These are phyloP conservation scores for Platichthys stellatus DNA, from an alignment of 2,113 vertebrate species.

Conservation along the genomic window DNA sequence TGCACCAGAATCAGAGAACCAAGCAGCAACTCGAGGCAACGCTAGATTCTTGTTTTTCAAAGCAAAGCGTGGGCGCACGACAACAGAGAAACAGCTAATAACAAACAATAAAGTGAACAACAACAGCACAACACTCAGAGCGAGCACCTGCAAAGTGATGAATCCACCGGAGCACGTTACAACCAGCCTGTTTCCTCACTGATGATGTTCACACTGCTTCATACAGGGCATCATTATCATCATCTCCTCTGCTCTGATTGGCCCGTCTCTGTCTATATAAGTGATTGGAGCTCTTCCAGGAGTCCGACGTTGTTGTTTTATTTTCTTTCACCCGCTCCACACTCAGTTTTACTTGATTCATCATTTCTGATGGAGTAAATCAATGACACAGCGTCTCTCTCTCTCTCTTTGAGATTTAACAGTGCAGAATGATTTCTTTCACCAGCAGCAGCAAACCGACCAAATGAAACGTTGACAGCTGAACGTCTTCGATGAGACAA, in stretches of 20 bases:
- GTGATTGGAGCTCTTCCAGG: not conserved
- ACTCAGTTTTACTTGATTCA: too few relatives aligned
- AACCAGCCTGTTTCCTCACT: not conserved
- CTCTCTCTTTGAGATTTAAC: too few relatives aligned
- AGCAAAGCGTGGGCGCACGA: too few relatives aligned
- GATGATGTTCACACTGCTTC: not conserved
- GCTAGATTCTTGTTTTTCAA: too few relatives aligned
- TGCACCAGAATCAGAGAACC: too few relatives aligned
- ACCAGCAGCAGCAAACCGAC: slow-evolving; percentile 15
- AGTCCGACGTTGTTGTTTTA: too few relatives aligned
- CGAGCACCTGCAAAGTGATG: slow-evolving; percentile 11
- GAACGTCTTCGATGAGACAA: too few relatives aligned
- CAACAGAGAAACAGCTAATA: not conserved
- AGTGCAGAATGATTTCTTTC: not conserved
- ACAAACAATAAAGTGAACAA: not conserved
- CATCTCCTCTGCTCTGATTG: not conserved
- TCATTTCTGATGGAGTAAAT: too few relatives aligned
- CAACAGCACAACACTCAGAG: slow-evolving; percentile 11
- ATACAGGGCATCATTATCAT: not conserved
- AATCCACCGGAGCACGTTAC: not conserved
- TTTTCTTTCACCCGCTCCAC: too few relatives aligned
- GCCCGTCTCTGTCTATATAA: not conserved
- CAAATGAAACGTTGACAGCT: not conserved
- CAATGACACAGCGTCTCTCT: too few relatives aligned
- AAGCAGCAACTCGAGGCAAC: too few relatives aligned